Evolutionary conservation across 2,888 invertebrate genomes (phyloP).

Genomic region (Pecten maximus): DNA sequence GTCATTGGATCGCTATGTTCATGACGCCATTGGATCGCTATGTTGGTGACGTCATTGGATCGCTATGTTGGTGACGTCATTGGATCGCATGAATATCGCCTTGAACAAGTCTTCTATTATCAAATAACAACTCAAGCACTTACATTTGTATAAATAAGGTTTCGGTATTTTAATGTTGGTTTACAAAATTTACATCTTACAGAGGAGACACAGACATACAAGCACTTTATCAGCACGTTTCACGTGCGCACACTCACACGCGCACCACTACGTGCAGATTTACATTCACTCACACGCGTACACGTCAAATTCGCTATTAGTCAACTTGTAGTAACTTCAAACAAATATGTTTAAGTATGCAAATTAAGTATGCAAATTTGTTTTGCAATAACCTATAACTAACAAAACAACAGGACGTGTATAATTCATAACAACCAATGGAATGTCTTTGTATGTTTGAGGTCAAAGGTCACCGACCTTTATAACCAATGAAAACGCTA

Average conservation of each 20-base stretch:
- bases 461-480: slow-evolving; percentile 16
- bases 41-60: no score
- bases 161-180: not conserved
- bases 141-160: not conserved
- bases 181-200: not conserved
- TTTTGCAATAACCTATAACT: not conserved
- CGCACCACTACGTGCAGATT: not conserved
- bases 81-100: no score
- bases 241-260: not conserved
- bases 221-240: not conserved
- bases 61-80: no score
- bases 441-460: slow-evolving; percentile 5
- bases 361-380: not conserved
- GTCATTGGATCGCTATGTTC: no score
- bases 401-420: not conserved
- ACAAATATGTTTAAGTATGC: not conserved
- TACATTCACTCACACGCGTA: not conserved
- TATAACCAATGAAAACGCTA: not conserved
- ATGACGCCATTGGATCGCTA: no score
- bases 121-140: not conserved
- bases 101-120: not conserved
- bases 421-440: not conserved
- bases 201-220: not conserved
- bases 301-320: not conserved
- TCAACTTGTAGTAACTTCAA: not conserved